Conservation (phyloP, 1,140 invertebrate genomes). For the Euura lappo region DNA sequence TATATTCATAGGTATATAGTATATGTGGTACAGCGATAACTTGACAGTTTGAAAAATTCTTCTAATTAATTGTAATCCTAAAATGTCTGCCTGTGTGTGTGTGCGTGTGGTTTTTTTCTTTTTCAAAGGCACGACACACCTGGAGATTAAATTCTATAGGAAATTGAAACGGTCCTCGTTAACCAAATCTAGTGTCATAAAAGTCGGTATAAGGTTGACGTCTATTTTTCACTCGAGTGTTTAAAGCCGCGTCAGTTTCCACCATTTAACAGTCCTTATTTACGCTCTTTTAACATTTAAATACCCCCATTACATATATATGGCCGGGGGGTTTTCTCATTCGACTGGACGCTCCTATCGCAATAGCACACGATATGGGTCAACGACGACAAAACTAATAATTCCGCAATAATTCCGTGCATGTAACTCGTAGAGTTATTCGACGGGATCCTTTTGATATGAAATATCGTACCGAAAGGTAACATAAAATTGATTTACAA, state of each 20-base stretch:
- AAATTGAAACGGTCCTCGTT: conserved; percentile 7
- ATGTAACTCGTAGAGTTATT: too few relatives aligned
- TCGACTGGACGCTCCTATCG: too few relatives aligned
- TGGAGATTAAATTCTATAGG: neutral
- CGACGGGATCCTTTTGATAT: neutral
- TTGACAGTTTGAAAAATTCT: conserved; percentile 3
- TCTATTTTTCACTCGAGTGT: neutral
- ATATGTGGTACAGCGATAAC: neutral
- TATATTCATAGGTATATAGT: too few relatives aligned
- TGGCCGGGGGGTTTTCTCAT: too few relatives aligned
- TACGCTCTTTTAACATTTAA: too few relatives aligned
- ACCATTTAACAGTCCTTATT: too few relatives aligned
- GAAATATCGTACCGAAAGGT: neutral
- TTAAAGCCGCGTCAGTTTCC: neutral
- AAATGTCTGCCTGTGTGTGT: neutral
- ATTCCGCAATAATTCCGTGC: too few relatives aligned
- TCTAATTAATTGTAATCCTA: conserved; percentile 5
- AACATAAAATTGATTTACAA: conserved; percentile 2
- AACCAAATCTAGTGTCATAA: conserved; percentile 7
- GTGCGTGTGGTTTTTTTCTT: too few relatives aligned
- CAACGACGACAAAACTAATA: too few relatives aligned
- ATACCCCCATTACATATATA: too few relatives aligned
- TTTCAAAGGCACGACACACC: too few relatives aligned
- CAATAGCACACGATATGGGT: too few relatives aligned
- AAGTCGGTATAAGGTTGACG: neutral